These are phyloP conservation scores for Trimorus sp. DNA, from an alignment of 2,888 invertebrate genomes.

Conservation along the genomic window DNA sequence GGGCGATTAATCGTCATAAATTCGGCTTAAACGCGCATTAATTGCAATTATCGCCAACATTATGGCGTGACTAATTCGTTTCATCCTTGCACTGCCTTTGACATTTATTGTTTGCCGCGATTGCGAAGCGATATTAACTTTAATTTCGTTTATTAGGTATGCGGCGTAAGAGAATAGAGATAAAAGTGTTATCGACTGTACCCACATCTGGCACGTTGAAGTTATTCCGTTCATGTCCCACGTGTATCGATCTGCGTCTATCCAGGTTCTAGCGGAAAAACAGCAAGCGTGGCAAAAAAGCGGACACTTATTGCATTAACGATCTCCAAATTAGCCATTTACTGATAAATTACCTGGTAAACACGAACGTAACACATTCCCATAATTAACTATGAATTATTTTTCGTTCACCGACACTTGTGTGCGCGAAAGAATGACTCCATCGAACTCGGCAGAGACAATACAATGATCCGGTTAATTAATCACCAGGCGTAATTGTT, in stretches of 20 bases:
- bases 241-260: conserved; percentile 49
- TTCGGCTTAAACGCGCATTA: conserved; percentile 19
- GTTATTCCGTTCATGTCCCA: conserved; percentile 50
- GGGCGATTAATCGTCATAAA: background rate
- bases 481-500: conserved; percentile 24
- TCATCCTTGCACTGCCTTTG: background rate
- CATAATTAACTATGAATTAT: conserved; percentile 28
- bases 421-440: conserved; percentile 17
- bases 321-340: conserved; percentile 44
- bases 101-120: background rate
- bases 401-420: conserved; percentile 21
- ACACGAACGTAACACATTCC: conserved; percentile 17
- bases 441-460: conserved; percentile 12
- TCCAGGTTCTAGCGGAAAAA: conserved; percentile 41
- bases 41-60: conserved; percentile 24
- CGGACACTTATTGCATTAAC: conserved; percentile 46
- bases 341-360: conserved; percentile 46
- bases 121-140: conserved; percentile 30
- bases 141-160: conserved; percentile 42
- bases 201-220: conserved; percentile 33
- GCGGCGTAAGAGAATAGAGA: conserved; percentile 45
- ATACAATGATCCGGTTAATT: conserved; percentile 25
- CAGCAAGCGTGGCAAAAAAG: conserved; percentile 21
- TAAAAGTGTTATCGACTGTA: conserved; percentile 41
- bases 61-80: conserved; percentile 9